Base-by-base conservation (phyloP, 2,113 vertebrate species). In the Microcebus murinus region DNA sequence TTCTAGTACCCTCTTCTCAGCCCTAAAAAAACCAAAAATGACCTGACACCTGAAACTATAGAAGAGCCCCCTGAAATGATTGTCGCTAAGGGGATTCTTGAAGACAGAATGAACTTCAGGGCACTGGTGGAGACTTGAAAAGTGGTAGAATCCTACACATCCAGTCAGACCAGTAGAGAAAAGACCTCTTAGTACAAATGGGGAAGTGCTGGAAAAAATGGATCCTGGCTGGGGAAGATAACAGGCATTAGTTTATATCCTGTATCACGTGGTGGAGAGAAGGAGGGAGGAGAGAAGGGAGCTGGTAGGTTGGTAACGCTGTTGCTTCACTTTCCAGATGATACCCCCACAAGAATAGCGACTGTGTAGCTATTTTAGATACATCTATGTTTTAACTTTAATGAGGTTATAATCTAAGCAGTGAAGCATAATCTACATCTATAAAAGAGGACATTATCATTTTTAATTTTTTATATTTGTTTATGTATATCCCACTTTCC, bases 171-270 rank as follows among this genome's bases (percentile, higher is more conserved):
- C 45, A 15, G 59, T 1, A 8, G 23, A 65, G 34, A 67, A 50
- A 52, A 52, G 17, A 4, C 15, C 6, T 2, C 4, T 25, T 15
- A 20, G 17, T 4, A 17, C 10, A 10, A 5, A 4, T n/a, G 18
- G 20, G 73, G 59, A 36, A 23, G 5, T 34, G 17, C 74, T 39
- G 3, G 15, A 34, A 14, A 14, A 34, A 34, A 9, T 10, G 14
- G 17, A 63, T 29, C 7, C 55, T 61, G 4, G 36, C 39, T 34
- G 31, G 6, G 11, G 10, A 23, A 48, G 48, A 48, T 11, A 48
- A 48, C 48, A 48, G 48, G 48, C 2, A 48, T 48, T 48, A 48
- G 48, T 11, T 48, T 10, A 48, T 48, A 48, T 48, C 48, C 1
- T 48, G 7, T 50, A 3, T 25, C 45, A 34, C 3, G 7, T 4